Evolutionary conservation across 1,140 invertebrate genomes (phyloP).

Genomic region (Cardiocondyla obscurior): DNA sequence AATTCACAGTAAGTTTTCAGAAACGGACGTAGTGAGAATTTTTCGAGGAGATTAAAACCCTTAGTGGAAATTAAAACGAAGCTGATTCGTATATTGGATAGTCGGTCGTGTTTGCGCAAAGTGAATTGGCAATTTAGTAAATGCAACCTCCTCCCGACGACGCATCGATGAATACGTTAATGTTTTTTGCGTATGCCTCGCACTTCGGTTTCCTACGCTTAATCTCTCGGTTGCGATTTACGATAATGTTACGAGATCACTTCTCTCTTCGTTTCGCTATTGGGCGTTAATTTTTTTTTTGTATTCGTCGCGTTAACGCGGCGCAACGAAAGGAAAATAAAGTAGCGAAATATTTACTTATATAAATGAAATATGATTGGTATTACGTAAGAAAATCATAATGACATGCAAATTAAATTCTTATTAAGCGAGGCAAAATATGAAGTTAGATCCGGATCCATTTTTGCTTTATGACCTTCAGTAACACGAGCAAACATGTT

Average conservation of each 20-base stretch:
- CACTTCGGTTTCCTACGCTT: neutral
- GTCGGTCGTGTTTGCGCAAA: neutral
- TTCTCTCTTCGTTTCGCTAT: neutral
- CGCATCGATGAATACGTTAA: constrained; percentile 10
- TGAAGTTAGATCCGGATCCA: constrained; percentile 1
- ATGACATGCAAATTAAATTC: neutral
- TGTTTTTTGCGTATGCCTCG: neutral
- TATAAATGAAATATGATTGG: neutral
- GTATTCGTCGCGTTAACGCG: neutral
- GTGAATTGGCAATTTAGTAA: constrained; percentile 50
- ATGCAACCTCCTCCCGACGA: constrained; percentile 9
- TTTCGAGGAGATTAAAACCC: constrained; percentile 5
- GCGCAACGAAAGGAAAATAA: neutral
- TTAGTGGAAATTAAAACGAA: constrained; percentile 7
- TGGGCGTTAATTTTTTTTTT: neutral
- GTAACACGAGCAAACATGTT: constrained; percentile 29
- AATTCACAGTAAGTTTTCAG: neutral
- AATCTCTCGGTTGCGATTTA: neutral
- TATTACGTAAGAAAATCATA: neutral
- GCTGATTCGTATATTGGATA: neutral
- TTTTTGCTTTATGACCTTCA: constrained; percentile 21
- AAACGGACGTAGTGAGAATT: neutral
- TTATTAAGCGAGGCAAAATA: constrained; percentile 5
- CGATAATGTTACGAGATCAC: neutral
- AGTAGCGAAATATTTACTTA: neutral